Conservation (phyloP, 1,140 invertebrate genomes). For the Ostrea edulis region DNA sequence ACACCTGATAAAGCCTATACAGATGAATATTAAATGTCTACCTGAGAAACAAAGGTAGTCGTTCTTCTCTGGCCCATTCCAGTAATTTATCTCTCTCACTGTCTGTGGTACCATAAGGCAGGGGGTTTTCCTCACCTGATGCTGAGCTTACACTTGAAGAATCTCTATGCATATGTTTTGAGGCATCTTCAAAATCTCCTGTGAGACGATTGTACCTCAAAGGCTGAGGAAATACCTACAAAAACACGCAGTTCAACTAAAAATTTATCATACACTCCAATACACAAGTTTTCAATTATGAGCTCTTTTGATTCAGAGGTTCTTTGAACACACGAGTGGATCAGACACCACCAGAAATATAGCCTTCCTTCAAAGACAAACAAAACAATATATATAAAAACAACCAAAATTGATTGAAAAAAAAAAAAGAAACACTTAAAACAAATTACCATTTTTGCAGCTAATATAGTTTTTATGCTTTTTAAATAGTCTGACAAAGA, state of each 20-base stretch:
- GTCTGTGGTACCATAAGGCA: conserved; percentile 74
- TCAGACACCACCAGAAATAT: too few species aligned
- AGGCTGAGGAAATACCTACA: conserved; percentile 76
- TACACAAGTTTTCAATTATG: too few species aligned
- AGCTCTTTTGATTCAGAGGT: too few species aligned
- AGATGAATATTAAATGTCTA: conserved; percentile 51
- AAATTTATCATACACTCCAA: background rate
- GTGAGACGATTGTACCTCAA: conserved; percentile 77
- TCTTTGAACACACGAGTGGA: too few species aligned
- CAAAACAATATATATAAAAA: too few species aligned
- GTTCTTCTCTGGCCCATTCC: conserved; percentile 76
- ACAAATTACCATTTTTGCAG: too few species aligned
- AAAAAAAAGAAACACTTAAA: too few species aligned
- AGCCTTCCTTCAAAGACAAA: too few species aligned
- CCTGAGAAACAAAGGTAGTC: conserved; percentile 78
- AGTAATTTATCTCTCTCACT: conserved; percentile 75
- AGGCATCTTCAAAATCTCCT: conserved; percentile 76
- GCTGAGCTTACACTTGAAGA: conserved; percentile 5
- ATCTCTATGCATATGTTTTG: conserved; percentile 9
- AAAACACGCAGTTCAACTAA: background rate
- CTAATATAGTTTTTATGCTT: too few species aligned
- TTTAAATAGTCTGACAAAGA: too few species aligned
- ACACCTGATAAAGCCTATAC: conserved; percentile 26
- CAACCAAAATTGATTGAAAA: too few species aligned
- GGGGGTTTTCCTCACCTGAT: background rate